Base-by-base conservation (phyloP, 2,113 vertebrate genomes). In the Sebastes schlegelii region DNA sequence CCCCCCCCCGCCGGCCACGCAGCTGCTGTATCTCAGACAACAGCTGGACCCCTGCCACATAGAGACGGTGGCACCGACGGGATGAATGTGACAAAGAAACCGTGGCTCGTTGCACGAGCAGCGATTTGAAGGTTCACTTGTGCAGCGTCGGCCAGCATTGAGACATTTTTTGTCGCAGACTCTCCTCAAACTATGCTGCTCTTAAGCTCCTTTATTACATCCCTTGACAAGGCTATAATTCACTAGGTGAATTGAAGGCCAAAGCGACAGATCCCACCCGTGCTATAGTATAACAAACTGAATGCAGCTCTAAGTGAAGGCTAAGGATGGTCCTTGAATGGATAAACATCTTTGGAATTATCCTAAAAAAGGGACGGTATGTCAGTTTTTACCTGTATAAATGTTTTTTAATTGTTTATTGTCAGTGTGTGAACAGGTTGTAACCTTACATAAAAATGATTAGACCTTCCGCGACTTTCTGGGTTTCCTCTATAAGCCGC, bases 21-120 rank as follows among this genome's bases (percentile, higher is more conserved):
- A 77, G 76, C 79, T 54, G 83, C 57, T 63, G 46, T 21, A 16
- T 77, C 60, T 72, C 52, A 63, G 52, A 83, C 43, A 74, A 83
- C 81, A 75, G 82, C 80, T 90, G 86, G 88, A 88, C 68, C 26
- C 6, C 16, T n/a, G 74, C 69, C 81, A 55, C n/a, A 49, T 3
- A 16, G n/a, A 68, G 23, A 48, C 60, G 43, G n/a, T 43, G 46
- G 74, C 40, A 26, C 10, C 0, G 0, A 21, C 42, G 43, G 17
- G 43, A 42, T 6, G 63, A 1, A 57, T 40, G 23, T 46, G 67
- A 69, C 34, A 80, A 73, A 61, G 49, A 79, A 66, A 23, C 45
- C 9, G 63, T 5, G 2, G 77, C 13, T 74, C 0, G 21, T 16
- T 63, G 23, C 83, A 60, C 4, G 11, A 58, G 46, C 66, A 52